Evolutionary conservation across 2,113 vertebrate species (phyloP), one percentile per base, ranked within the genome.

Genomic region (Amblyopsis rosae): DNA sequence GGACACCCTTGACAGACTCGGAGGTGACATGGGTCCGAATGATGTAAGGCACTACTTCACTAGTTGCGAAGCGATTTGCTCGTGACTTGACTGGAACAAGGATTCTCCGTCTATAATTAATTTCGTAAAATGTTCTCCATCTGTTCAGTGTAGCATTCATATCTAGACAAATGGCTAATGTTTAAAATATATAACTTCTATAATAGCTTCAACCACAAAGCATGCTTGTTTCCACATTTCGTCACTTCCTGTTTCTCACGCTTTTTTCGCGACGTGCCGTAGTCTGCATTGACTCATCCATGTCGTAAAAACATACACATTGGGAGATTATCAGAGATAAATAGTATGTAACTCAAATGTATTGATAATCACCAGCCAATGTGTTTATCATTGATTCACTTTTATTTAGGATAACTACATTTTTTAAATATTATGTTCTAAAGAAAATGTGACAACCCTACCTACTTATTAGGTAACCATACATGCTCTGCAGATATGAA

Each of bases 401-500:
- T 26, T 3, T 26, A 26, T 26, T 26, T 26, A 3, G 19, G 19
- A 48, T 50, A 13, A 1, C 48, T n/a, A 50, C 48, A 8, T 9
- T 33, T 41, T 41, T 41, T 41, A 41, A 1, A 9, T 12, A 76
- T 59, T 49, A 41, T 41, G 35, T 41, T 51, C 3, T 51, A 15
- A 11, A 51, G 49, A 4, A 51, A 12, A 51, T 9, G 49, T 51
- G 11, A 13, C 12, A 1, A 26, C 2, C 26, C 8, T 0, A 9
- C 49, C 9, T 51, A 15, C 11, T 10, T 15, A 12, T 12, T 12
- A 9, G 6, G 9, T 11, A 51, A 12, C 9, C 5, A 9, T 3
- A 26, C 26, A 32, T 19, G 11, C 19, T 9, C 15, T 45, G 69
- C 65, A 78, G 72, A 45, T 5, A 99, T 99, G 98, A 98, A 95